Evolutionary conservation across 2,113 vertebrate species (phyloP).

Genomic region (Colistium nudipinnis): DNA sequence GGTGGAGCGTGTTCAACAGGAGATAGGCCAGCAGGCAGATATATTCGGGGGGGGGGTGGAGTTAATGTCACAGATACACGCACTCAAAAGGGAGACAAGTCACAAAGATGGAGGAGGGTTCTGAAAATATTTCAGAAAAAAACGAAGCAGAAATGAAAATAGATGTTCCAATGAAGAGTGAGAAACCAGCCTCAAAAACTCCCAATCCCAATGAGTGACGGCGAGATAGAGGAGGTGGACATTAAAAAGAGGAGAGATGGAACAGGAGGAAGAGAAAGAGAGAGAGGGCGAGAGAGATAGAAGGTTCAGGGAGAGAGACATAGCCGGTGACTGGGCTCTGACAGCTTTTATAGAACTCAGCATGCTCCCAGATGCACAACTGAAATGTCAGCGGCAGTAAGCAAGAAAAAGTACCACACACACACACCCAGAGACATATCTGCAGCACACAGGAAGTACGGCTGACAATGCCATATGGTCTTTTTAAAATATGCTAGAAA

Average conservation of each 20-base stretch:
- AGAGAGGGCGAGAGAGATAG: slow-evolving; percentile 3
- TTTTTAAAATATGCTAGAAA: slow-evolving; percentile 12
- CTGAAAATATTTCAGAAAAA: neutral
- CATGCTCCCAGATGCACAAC: slow-evolving; percentile 59
- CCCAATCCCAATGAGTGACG: slow-evolving; percentile 39
- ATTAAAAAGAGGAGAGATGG: slow-evolving; percentile 2
- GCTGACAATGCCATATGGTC: slow-evolving; percentile 37
- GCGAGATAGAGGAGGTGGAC: slow-evolving; percentile 7
- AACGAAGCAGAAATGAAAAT: neutral
- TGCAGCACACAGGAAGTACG: slow-evolving; percentile 20
- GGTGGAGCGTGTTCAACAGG: neutral
- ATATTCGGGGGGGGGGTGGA: neutral
- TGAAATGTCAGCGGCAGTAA: slow-evolving; percentile 69
- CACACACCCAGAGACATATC: slow-evolving; percentile 30
- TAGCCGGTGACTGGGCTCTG: slow-evolving; percentile 51
- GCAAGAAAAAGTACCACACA: slow-evolving; percentile 34
- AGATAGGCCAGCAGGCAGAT: slow-evolving; percentile 5
- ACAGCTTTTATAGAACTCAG: slow-evolving; percentile 68
- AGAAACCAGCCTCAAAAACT: neutral
- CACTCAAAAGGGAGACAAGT: neutral
- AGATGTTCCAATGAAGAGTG: neutral
- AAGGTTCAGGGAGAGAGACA: slow-evolving; percentile 14
- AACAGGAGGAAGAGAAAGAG: neutral
- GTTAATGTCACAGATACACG: slow-evolving; percentile 1
- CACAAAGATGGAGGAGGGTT: neutral